phyloP scores from a whole-genome alignment of 2,797 vertebrate genomes.

The Leptodactylus fallax region DNA sequence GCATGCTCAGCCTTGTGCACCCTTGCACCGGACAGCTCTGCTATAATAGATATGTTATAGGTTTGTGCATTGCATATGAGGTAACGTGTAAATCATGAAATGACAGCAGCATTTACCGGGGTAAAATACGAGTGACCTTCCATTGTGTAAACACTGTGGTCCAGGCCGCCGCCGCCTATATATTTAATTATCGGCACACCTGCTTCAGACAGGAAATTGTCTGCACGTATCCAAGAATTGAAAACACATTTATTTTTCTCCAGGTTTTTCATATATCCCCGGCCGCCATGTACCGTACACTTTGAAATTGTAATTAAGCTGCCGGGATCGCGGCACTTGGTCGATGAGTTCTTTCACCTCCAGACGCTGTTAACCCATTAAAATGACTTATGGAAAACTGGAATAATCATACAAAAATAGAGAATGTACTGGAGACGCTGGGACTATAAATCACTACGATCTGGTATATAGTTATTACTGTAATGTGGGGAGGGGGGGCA shows the following conservation, averaged over 20 bases:
- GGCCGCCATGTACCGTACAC: not conserved
- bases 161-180: conserved; percentile 15
- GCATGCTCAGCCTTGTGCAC: not conserved
- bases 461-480: not conserved
- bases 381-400: not conserved
- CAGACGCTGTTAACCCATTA: conserved; percentile 1
- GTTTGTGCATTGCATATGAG: not conserved
- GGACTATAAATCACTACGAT: not conserved
- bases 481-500: not conserved
- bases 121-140: conserved; percentile 23
- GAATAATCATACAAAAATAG: not conserved
- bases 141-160: conserved; percentile 34
- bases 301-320: conserved; percentile 17
- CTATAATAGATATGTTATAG: not conserved
- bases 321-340: not conserved
- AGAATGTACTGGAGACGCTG: not conserved
- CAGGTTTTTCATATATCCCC: conserved; percentile 18
- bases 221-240: conserved; percentile 49
- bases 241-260: conserved; percentile 42
- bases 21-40: not conserved
- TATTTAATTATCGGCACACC: conserved; percentile 49
- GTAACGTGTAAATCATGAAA: not conserved
- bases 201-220: conserved; percentile 53
- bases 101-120: not conserved
- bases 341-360: not conserved